phyloP scores from a whole-genome alignment of 2,113 vertebrate genomes.

The Catharus fuscescens region DNA sequence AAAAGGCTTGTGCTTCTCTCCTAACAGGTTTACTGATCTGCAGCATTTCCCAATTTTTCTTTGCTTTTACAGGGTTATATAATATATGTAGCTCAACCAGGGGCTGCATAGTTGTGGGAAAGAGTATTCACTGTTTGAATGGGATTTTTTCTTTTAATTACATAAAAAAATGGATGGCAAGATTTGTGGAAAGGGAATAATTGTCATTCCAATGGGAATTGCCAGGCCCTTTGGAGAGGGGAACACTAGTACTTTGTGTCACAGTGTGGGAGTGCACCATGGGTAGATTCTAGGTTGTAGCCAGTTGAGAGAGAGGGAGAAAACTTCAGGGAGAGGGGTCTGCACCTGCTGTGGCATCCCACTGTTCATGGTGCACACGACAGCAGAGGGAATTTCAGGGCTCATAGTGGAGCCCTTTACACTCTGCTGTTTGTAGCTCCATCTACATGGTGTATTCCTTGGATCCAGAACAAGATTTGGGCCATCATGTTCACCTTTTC shows the following conservation, averaged over 20 bases:
- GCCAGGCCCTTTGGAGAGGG: background rate
- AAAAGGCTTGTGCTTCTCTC: background rate
- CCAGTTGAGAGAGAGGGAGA: accelerated
- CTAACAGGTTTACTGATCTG: background rate
- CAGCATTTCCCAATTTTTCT: background rate
- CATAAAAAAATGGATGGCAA: background rate
- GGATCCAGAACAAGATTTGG: background rate
- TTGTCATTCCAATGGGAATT: accelerated
- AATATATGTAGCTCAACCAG: background rate
- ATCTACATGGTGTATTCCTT: background rate
- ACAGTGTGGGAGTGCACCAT: accelerated
- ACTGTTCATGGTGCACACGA: background rate
- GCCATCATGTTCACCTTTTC: background rate
- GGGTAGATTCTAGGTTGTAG: background rate
- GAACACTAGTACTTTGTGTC: background rate
- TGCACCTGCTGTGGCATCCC: accelerated
- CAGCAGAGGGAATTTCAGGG: accelerated
- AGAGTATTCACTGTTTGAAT: background rate
- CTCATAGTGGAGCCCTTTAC: background rate
- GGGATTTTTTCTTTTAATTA: background rate
- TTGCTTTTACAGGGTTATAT: background rate
- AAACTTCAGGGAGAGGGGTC: background rate
- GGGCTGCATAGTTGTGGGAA: background rate
- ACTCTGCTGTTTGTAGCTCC: background rate
- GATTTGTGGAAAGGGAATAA: background rate